phyloP scores from a whole-genome alignment of 53 echinoderm and acorn worm genomes.

The Crossaster papposus region DNA sequence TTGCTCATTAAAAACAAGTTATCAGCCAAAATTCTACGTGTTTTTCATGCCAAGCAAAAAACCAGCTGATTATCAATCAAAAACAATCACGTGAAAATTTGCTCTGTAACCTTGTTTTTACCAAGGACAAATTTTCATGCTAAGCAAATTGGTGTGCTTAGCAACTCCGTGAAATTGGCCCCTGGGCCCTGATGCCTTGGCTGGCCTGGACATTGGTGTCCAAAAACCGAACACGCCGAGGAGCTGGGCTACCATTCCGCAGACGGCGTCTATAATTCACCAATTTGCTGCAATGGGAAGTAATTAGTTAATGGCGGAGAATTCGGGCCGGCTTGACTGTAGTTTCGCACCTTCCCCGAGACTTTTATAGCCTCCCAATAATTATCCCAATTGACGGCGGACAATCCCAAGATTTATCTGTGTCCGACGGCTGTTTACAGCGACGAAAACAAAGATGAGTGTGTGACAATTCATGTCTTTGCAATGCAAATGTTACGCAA shows the following conservation, averaged over 20 bases:
- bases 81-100: too few species aligned
- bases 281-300: conserved; percentile 50
- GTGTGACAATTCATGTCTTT: too few species aligned
- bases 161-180: too few species aligned
- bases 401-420: neutral
- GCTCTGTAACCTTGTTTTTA: too few species aligned
- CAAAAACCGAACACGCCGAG: neutral
- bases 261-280: conserved; percentile 28
- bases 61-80: too few species aligned
- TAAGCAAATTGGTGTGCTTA: too few species aligned
- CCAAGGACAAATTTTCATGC: too few species aligned
- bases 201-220: neutral
- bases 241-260: neutral
- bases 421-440: conserved; percentile 4
- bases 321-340: conserved; percentile 30
- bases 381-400: conserved; percentile 21
- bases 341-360: conserved; percentile 40
- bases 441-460: neutral
- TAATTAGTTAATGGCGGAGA: conserved; percentile 53
- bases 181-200: neutral
- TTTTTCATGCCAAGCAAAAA: too few species aligned
- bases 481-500: too few species aligned
- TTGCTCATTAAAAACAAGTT: too few species aligned
- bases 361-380: conserved; percentile 37
- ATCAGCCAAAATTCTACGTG: too few species aligned